phyloP scores from a whole-genome alignment of 2,797 vertebrate species.

The Arrhamphus sclerolepis region DNA sequence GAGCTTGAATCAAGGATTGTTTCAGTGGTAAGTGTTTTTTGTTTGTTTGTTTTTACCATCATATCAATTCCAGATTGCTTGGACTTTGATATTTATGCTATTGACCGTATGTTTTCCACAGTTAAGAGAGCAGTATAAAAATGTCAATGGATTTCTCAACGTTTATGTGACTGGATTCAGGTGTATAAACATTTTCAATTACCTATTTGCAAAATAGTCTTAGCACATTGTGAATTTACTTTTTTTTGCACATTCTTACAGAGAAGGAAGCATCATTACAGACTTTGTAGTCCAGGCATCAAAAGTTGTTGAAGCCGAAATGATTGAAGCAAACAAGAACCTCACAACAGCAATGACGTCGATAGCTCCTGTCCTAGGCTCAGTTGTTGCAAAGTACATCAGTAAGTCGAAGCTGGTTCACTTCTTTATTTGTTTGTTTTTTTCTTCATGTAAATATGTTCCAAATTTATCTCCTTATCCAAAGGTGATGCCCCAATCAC shows the following conservation, averaged over 20 bases:
- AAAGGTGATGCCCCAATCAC: slow-evolving; percentile 6
- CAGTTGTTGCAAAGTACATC: not conserved
- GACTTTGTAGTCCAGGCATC: slow-evolving; percentile 63
- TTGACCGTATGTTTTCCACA: slow-evolving; percentile 19
- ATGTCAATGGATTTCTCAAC: slow-evolving; percentile 19
- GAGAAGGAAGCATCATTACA: slow-evolving; percentile 81
- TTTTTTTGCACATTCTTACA: slow-evolving; percentile 54
- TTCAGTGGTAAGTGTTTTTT: slow-evolving; percentile 44
- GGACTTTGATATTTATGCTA: not conserved
- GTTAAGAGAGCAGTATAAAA: slow-evolving; percentile 12
- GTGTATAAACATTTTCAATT: slow-evolving; percentile 23
- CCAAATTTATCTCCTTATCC: not conserved
- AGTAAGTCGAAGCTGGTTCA: slow-evolving; percentile 45
- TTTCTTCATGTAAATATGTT: not conserved
- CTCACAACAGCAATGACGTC: slow-evolving; percentile 32
- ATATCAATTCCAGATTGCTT: not conserved
- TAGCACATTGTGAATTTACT: not conserved
- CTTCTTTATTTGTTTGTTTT: not conserved
- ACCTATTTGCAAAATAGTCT: not conserved
- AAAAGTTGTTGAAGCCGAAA: slow-evolving; percentile 11
- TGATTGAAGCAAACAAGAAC: slow-evolving; percentile 58
- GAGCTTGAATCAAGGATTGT: slow-evolving; percentile 5
- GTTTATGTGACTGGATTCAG: slow-evolving; percentile 50
- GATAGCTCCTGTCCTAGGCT: slow-evolving; percentile 31
- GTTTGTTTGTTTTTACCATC: too few species aligned